Evolutionary conservation across 1,140 invertebrate genomes (phyloP), one percentile per base, ranked within the genome.

Genomic region (Drosophila biarmipes): DNA sequence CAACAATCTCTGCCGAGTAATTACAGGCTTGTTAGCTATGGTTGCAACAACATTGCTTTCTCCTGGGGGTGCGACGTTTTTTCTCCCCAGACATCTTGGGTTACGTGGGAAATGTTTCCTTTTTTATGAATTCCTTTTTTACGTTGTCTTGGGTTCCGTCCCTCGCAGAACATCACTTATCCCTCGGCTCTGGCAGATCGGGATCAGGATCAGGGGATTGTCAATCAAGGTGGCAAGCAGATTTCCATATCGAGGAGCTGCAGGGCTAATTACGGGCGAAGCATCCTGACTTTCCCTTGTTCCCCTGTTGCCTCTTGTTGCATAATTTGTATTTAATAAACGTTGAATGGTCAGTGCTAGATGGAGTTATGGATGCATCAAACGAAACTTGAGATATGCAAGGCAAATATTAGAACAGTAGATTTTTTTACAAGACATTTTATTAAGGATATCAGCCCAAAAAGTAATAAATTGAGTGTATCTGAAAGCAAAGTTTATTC

Each of bases 11-110:
- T 45, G 84, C 61, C 79, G 76, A 87, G 84, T 87, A 87, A 87
- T 87, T 89, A 89, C 79, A 69, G 75, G 75, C 84, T 87, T 89
- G 84, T 87, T 87, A 89, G 84, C 84, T 87, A 89, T 84, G 84
- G 84, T 87, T 82, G 76, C 68, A 89, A 76, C 84, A 84, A 78
- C 75, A 84, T 76, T 82, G 71, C 61, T 71, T 71, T 69, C 59
- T 75, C 72, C 40, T 45, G 48, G 48, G 48, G 48, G 48, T 34
- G 17, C 31, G 43, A 40, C 31, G 46, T 45, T 59, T 59, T 52
- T 35, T 46, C 31, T 66, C 51, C 42, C 14, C 15, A 8, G 31
- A 37, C 38, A 63, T 78, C 64, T 71, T 80, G 45, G 62, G 42
- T 40, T 57, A 87, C 81, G 81, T 87, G 82, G 82, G 82, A 89